Conservation (phyloP, 2,888 invertebrate genomes). For the Cetonia aurata region DNA sequence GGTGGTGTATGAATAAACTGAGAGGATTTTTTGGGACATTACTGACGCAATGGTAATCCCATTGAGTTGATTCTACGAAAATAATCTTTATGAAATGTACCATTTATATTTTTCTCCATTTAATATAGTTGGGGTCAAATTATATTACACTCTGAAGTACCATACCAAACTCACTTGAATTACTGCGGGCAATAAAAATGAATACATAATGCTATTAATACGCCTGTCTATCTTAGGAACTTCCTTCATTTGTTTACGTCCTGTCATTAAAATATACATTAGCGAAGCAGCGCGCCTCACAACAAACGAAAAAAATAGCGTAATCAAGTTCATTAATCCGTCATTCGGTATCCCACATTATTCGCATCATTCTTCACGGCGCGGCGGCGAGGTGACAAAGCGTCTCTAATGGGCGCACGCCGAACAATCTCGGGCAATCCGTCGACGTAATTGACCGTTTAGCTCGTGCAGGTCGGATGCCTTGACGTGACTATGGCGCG, state of each 20-base stretch:
- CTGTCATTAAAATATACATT: no score
- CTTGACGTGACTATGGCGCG: background rate
- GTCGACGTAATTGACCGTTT: slow-evolving; percentile 25
- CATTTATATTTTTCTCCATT: no score
- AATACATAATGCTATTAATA: slow-evolving; percentile 1
- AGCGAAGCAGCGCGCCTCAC: background rate
- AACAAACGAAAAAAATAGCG: background rate
- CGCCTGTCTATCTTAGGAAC: background rate
- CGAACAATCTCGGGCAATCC: slow-evolving; percentile 17
- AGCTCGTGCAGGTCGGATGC: background rate
- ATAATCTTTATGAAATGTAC: no score
- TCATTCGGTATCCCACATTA: slow-evolving; percentile 17
- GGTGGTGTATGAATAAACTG: no score
- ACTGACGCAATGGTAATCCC: no score
- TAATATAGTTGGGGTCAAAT: no score
- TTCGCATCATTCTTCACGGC: slow-evolving; percentile 24
- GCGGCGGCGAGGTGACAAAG: slow-evolving; percentile 37
- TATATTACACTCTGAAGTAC: no score
- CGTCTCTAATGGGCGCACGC: slow-evolving; percentile 25
- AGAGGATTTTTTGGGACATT: no score
- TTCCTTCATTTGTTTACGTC: background rate
- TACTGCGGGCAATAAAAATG: background rate
- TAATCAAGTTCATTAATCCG: slow-evolving; percentile 37
- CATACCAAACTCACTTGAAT: no score
- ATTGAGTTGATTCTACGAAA: no score